Conservation (phyloP, 2,888 invertebrate genomes). For the Tineola bisselliella region DNA sequence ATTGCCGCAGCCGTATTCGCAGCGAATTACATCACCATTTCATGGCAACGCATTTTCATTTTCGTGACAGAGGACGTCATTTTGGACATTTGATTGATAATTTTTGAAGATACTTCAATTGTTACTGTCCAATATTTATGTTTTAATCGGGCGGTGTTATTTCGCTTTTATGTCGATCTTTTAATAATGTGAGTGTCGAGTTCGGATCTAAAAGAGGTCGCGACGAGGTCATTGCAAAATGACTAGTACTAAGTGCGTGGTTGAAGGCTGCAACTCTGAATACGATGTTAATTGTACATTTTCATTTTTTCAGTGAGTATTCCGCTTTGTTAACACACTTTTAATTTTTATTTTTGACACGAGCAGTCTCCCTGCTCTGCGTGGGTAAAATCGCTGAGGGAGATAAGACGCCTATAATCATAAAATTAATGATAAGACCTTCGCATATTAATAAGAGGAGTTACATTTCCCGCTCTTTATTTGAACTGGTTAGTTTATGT, state of each 20-base stretch:
- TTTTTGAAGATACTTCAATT: conserved; percentile 61
- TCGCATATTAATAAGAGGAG: neutral
- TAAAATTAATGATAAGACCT: neutral
- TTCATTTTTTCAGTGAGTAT: conserved; percentile 62
- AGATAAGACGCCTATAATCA: neutral
- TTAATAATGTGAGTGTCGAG: conserved; percentile 47
- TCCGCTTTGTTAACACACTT: conserved; percentile 13
- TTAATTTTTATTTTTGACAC: neutral
- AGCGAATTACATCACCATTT: conserved; percentile 53
- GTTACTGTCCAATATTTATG: neutral
- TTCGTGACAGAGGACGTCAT: conserved; percentile 66
- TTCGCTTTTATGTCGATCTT: neutral
- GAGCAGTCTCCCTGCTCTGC: neutral
- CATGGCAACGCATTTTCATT: conserved; percentile 61
- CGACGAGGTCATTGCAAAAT: conserved; percentile 36
- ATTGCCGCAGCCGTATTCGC: neutral
- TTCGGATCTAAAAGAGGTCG: conserved; percentile 28
- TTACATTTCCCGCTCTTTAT: conserved; percentile 9
- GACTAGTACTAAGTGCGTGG: conserved; percentile 58
- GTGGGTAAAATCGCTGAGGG: neutral
- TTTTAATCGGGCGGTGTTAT: neutral
- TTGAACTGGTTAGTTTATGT: conserved; percentile 7
- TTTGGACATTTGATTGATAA: conserved; percentile 69
- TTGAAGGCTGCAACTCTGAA: conserved; percentile 61
- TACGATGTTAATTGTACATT: conserved; percentile 65